Evolutionary conservation across 2,888 invertebrate genomes (phyloP), one percentile per base, ranked within the genome.

Genomic region (Cheilosia grossa): DNA sequence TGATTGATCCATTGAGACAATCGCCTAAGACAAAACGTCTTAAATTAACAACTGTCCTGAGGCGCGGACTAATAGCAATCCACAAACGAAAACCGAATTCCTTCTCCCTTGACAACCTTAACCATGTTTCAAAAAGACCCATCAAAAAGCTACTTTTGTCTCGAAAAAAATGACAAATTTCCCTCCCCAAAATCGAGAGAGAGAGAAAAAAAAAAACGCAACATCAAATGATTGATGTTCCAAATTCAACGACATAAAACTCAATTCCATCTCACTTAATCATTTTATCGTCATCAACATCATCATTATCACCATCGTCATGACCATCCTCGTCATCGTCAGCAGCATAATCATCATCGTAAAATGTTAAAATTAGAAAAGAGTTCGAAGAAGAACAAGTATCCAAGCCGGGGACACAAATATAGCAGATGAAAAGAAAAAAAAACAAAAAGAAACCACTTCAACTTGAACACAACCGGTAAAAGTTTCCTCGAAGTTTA

Each of bases 401-500:
- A 58, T 64, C 73, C 69, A 70, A 83, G 64, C 37, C 54, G 21
- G 47, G 63, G 69, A 61, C 64, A 67, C 44, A 30, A 56, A 70
- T 30, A 27, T 37, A 7, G 24, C 42, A 27, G 30, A 13, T 13
- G 61, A 44, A 40, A 40, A 42, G 5, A 54, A 51, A 37, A 69
- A 47, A 2, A 30, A 19, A 5, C 1, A 64, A 21, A 4, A 1
- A 66, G 42, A 78, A 82, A 69, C 73, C 66, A 72, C 70, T 85
- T 56, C 42, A 51, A 51, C 51, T 51, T 51, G 21, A 21, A 51
- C 67, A 85, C 64, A 72, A 79, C 85, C 85, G 81, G 85, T 81
- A 85, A 81, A 85, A 85, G 80, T 85, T 81, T 81, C 72, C 56
- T 72, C 74, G 74, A 69, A 83, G 74, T 83, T 83, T 83, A 80